A percentile compares a stretch with the other conserved stretches of the same genome.
Evolutionary conservation across 2,888 invertebrate species (phyloP).

Genomic region (Leptura quadrifasciata): DNA sequence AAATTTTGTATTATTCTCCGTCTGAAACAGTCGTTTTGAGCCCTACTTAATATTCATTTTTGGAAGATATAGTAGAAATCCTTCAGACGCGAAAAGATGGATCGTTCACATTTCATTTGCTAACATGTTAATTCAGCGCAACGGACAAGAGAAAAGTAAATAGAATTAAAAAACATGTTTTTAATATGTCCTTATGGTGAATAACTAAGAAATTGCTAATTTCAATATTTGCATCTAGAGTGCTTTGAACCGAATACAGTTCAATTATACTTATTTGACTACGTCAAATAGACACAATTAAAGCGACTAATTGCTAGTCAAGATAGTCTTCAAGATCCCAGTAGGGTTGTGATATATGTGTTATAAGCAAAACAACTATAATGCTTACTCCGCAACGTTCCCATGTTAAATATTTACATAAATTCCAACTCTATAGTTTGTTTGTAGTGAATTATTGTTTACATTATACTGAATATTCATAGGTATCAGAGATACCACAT

Average conservation of each 20-base stretch:
- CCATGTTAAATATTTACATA: conserved; percentile 47
- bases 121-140: too few relatives aligned
- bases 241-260: not conserved
- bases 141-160: too few relatives aligned
- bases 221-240: too few relatives aligned
- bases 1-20: too few relatives aligned
- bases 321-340: conserved; percentile 23
- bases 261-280: not conserved
- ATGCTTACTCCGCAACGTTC: conserved; percentile 40
- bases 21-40: too few relatives aligned
- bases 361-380: conserved; percentile 28
- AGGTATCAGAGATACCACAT: conserved; percentile 7
- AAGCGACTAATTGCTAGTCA: conserved; percentile 17
- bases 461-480: conserved; percentile 31
- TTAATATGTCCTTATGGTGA: too few relatives aligned
- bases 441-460: conserved; percentile 38
- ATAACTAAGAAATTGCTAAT: too few relatives aligned
- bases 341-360: conserved; percentile 30
- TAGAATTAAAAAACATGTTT: too few relatives aligned
- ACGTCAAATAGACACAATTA: not conserved
- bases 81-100: too few relatives aligned
- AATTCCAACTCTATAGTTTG: conserved; percentile 42
- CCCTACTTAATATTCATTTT: too few relatives aligned
- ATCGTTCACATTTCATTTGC: too few relatives aligned
- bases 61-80: too few relatives aligned